phyloP scores from a whole-genome alignment of 2,113 vertebrate genomes.

The Paramisgurnus dabryanus region DNA sequence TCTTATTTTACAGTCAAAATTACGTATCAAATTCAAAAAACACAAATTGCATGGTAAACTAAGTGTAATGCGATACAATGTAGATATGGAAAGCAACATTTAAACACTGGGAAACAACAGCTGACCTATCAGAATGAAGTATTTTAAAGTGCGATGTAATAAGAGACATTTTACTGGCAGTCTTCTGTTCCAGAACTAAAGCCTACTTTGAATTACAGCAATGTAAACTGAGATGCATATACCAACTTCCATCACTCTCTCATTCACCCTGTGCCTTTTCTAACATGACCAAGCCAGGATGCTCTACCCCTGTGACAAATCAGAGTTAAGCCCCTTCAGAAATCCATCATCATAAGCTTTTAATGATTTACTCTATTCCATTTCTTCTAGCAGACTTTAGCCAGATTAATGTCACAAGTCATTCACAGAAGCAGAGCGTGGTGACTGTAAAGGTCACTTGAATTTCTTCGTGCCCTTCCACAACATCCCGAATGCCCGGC shows the following conservation, averaged over 20 bases:
- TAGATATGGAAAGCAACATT: too few relatives aligned
- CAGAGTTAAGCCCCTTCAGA: conserved; percentile 38
- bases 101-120: too few relatives aligned
- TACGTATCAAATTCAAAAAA: too few relatives aligned
- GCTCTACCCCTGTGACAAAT: conserved; percentile 24
- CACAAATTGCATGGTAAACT: too few relatives aligned
- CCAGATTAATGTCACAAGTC: conserved; percentile 35
- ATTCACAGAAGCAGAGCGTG: conserved; percentile 8
- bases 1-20: background rate
- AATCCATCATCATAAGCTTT: conserved; percentile 35
- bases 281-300: conserved; percentile 6
- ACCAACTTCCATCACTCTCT: background rate
- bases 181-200: background rate
- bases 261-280: background rate
- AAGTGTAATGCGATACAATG: too few relatives aligned
- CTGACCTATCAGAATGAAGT: too few relatives aligned
- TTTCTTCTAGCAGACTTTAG: conserved; percentile 24
- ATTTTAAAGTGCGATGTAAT: background rate
- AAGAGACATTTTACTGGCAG: background rate
- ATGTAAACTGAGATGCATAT: background rate
- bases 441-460: background rate
- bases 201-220: background rate
- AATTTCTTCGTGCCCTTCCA: conserved; percentile 7
- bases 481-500: background rate
- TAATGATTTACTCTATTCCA: conserved; percentile 34